Evolutionary conservation across 2,888 invertebrate species (phyloP).

Genomic region (Tineola bisselliella): DNA sequence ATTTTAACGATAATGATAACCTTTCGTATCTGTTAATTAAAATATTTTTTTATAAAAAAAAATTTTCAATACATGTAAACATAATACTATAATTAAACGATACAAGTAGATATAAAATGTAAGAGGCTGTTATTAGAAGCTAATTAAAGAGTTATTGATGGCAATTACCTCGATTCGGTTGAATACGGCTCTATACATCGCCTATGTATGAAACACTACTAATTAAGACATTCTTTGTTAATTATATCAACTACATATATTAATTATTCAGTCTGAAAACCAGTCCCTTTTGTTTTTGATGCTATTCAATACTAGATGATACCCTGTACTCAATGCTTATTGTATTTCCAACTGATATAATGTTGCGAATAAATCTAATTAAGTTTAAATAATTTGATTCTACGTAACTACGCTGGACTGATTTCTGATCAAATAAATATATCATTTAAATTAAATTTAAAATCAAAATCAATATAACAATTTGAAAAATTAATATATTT

Average conservation of each 20-base stretch:
- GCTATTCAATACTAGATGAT: not conserved
- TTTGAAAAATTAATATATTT: too few relatives aligned
- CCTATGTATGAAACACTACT: constrained; percentile 23
- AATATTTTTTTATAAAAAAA: not conserved
- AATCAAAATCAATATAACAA: too few relatives aligned
- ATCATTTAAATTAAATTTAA: too few relatives aligned
- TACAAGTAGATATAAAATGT: not conserved
- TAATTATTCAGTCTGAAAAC: not conserved
- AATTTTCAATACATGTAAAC: too few relatives aligned
- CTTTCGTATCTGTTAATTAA: not conserved
- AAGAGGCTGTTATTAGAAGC: constrained; percentile 52
- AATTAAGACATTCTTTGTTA: constrained; percentile 65
- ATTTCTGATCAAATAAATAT: too few relatives aligned
- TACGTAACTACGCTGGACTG: too few relatives aligned
- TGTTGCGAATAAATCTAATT: too few relatives aligned
- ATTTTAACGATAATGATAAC: not conserved
- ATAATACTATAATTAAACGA: too few relatives aligned
- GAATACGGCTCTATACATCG: not conserved
- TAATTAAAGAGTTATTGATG: constrained; percentile 65
- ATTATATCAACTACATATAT: constrained; percentile 28
- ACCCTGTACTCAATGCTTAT: too few relatives aligned
- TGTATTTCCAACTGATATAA: too few relatives aligned
- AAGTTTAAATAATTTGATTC: too few relatives aligned
- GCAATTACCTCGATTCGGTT: constrained; percentile 61
- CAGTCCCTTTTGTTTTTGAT: not conserved